Conservation (phyloP, 2,888 invertebrate genomes). For the Formica aserva region DNA sequence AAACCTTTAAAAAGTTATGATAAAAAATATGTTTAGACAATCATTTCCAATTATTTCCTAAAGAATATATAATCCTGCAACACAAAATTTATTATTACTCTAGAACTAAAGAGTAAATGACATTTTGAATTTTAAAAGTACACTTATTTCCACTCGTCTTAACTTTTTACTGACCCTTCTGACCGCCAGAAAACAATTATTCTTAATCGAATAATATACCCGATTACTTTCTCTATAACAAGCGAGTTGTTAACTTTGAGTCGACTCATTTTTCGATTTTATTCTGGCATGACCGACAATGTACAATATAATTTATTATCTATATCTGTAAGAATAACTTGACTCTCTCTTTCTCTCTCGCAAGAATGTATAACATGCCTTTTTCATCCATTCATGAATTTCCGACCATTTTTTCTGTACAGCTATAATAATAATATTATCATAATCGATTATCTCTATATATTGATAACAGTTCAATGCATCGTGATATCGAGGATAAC, state of each 20-base stretch:
- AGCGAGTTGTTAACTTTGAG: slow-evolving; percentile 17
- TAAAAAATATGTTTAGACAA: not conserved
- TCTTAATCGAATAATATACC: slow-evolving; percentile 45
- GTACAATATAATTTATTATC: slow-evolving; percentile 35
- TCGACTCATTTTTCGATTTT: slow-evolving; percentile 16
- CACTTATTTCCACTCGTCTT: not conserved
- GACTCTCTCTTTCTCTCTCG: not conserved
- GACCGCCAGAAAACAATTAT: slow-evolving; percentile 26
- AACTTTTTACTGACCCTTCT: slow-evolving; percentile 34
- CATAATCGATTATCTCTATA: slow-evolving; percentile 7
- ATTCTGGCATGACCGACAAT: not conserved
- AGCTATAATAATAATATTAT: slow-evolving; percentile 20
- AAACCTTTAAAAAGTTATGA: not conserved
- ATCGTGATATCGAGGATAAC: not conserved
- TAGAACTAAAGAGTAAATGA: not conserved
- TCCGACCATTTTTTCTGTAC: not conserved
- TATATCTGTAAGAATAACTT: slow-evolving; percentile 12
- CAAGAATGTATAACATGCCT: not conserved
- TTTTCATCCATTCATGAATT: not conserved
- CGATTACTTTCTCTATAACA: slow-evolving; percentile 28
- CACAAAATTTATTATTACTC: not conserved
- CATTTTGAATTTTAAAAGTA: slow-evolving; percentile 4
- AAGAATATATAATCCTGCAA: not conserved
- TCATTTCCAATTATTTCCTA: not conserved
- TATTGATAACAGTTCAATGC: not conserved